Conservation (phyloP, 2,113 vertebrate genomes). For the Pseudorasbora parva region DNA sequence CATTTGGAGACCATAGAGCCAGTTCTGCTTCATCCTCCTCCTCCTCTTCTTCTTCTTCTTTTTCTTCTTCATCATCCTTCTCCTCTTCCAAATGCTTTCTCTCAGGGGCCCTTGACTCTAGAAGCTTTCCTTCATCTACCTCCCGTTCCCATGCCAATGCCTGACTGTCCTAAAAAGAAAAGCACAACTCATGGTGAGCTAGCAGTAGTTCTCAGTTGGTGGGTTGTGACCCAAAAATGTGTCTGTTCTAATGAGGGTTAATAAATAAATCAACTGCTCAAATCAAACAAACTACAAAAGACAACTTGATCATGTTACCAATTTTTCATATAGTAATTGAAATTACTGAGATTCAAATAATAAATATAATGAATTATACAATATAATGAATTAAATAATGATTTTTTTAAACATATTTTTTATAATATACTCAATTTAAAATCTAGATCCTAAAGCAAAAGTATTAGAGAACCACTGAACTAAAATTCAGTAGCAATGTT, state of each 20-base stretch:
- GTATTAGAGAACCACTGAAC: background rate
- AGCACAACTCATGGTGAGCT: background rate
- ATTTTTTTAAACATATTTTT: no score
- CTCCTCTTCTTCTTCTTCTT: slow-evolving; percentile 63
- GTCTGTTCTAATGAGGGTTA: background rate
- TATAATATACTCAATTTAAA: background rate
- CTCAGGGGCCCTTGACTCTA: slow-evolving; percentile 59
- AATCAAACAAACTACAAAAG: background rate
- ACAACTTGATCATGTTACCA: background rate
- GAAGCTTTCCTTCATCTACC: slow-evolving; percentile 44
- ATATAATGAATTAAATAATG: no score
- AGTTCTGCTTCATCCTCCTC: slow-evolving; percentile 85
- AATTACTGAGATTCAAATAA: background rate
- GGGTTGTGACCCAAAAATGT: background rate
- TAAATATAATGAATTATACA: no score
- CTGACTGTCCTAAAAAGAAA: slow-evolving; percentile 39
- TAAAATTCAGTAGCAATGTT: background rate
- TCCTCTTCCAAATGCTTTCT: slow-evolving; percentile 46
- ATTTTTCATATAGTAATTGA: background rate
- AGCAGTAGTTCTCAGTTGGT: background rate
- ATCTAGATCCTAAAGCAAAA: background rate
- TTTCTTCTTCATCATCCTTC: slow-evolving; percentile 41
- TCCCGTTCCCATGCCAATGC: slow-evolving; percentile 43
- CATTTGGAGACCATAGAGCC: slow-evolving; percentile 89
- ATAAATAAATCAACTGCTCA: background rate